Evolutionary conservation across 2,888 invertebrate species (phyloP).

Genomic region (Lasiommata megera): DNA sequence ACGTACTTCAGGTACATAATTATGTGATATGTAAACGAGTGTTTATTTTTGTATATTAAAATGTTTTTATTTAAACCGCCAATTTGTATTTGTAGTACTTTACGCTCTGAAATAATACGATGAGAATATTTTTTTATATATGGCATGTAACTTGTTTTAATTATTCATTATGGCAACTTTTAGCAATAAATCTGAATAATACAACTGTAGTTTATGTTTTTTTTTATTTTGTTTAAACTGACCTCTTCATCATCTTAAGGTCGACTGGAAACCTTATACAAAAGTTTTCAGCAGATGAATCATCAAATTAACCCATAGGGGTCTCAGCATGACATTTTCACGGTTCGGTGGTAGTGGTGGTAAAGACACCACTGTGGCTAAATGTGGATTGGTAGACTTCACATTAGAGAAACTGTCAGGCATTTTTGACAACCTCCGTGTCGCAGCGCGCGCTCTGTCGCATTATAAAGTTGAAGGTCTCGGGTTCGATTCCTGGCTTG

Average conservation of each 20-base stretch:
- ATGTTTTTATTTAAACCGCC: conserved; percentile 18
- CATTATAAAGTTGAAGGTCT: no score
- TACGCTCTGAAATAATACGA: conserved; percentile 14
- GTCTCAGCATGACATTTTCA: no score
- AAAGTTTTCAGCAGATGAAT: no score
- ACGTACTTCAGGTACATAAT: neutral
- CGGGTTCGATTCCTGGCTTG: no score
- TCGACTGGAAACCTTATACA: no score
- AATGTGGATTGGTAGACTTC: no score
- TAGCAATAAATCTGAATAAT: conserved; percentile 21
- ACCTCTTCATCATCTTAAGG: neutral
- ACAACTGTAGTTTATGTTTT: conserved; percentile 6
- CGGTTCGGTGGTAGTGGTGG: no score
- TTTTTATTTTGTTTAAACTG: neutral
- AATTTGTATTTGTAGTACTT: conserved; percentile 14
- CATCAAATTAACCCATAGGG: no score
- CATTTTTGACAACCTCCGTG: no score
- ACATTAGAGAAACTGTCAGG: no score
- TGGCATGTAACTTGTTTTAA: conserved; percentile 2
- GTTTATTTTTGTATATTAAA: conserved; percentile 21
- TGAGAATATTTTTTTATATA: conserved; percentile 14
- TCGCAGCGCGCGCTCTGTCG: no score
- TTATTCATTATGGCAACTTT: conserved; percentile 18
- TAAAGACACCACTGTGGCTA: no score
- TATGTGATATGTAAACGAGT: conserved; percentile 6